Evolutionary conservation across 2,113 vertebrate species (phyloP), one percentile per base, ranked within the genome.

Genomic region (Nematolebias whitei): DNA sequence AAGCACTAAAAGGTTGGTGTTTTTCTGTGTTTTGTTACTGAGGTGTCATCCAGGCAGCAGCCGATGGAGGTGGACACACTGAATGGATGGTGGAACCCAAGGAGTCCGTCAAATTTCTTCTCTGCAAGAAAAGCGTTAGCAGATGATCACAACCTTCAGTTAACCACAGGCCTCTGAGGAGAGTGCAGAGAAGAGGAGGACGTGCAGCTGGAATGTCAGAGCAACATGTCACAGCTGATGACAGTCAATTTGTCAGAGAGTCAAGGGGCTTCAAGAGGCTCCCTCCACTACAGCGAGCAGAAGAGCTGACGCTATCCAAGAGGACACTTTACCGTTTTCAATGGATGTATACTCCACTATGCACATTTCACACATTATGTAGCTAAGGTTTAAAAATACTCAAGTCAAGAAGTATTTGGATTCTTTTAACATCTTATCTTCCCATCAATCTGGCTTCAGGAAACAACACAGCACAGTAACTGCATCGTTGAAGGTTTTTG

Each of bases 41-140:
- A 63, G 55, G 24, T 10, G 35, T 78, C 61, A 64, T 51, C 12
- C 35, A 60, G 55, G 38, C 45, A 54, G 62, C 73, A 54, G 68
- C 56, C 53, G 61, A 76, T 58, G 0, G 56, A 67, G 55, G 32
- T 65, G 39, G 78, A 78, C 71, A 38, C 1, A 15, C 65, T 58
- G 65, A 63, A 39, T 4, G 20, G 69, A 73, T 48, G 55, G 75
- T 56, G 66, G 72, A 58, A 74, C 74, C 57, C 64, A 14, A 61
- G 61, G 63, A 80, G 55, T 75, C 78, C 83, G 84, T 90, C 87
- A 89, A 79, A 87, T 72, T 78, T 62, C 58, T 87, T 86, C 50
- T 62, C 53, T 63, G 73, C 68, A n/a, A 49, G 15, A 6, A 61
- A 79, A 83, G 79, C 72, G 50, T 59, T 78, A 73, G 61, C 38